Evolutionary conservation across 2,113 vertebrate genomes (phyloP).

Genomic region (Heterotilapia buettikoferi): DNA sequence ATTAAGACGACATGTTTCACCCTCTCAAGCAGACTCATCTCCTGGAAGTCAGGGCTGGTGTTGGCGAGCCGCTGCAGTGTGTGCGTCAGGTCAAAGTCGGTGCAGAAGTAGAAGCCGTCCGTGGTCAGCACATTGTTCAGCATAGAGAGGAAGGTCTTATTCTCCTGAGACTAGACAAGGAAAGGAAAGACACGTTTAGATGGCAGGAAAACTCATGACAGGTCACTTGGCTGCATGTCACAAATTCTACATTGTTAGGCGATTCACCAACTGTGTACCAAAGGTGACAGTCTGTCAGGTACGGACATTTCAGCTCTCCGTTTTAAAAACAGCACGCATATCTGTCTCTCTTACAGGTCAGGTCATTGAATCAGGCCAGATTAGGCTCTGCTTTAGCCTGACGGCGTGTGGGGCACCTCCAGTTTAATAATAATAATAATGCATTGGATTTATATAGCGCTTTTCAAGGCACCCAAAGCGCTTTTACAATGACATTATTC

Average conservation of each 20-base stretch:
- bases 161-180: conserved; percentile 84
- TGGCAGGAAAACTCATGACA: not conserved
- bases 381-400: accelerated
- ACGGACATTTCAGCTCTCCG: not conserved
- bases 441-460: too few relatives aligned
- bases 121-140: conserved; percentile 86
- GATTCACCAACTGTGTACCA: accelerated
- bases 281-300: not conserved
- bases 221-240: not conserved
- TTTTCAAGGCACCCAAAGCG: too few relatives aligned
- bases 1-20: conserved; percentile 63
- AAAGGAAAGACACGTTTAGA: not conserved
- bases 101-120: conserved; percentile 97
- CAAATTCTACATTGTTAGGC: accelerated
- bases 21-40: conserved; percentile 96
- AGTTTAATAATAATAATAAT: too few relatives aligned
- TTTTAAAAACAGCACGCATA: accelerated
- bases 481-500: too few relatives aligned
- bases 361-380: not conserved
- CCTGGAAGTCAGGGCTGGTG: conserved; percentile 96
- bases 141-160: conserved; percentile 93
- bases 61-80: conserved; percentile 91
- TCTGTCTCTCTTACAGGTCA: not conserved
- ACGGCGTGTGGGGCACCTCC: not conserved
- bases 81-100: conserved; percentile 92